These are phyloP conservation scores for Octodonta nipae DNA, from an alignment of 2,888 invertebrate species.

Conservation along the genomic window DNA sequence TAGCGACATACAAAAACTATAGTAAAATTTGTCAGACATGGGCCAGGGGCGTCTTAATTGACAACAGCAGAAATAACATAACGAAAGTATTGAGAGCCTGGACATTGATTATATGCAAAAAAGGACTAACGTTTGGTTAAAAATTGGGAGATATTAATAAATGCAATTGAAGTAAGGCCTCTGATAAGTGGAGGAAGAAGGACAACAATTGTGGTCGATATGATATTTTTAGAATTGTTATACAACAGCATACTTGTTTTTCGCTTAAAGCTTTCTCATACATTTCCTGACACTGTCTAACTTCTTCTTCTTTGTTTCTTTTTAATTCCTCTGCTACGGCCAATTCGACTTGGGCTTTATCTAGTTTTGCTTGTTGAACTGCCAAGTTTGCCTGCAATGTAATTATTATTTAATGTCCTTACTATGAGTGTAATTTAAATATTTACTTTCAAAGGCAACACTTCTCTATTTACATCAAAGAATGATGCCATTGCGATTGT, in stretches of 20 bases:
- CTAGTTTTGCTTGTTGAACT: slow-evolving; percentile 51
- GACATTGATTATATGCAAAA: no score
- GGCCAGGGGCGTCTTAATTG: no score
- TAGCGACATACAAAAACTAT: no score
- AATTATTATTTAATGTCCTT: not conserved
- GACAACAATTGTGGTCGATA: no score
- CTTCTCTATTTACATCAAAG: slow-evolving; percentile 75
- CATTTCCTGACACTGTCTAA: slow-evolving; percentile 46
- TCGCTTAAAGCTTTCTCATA: slow-evolving; percentile 62
- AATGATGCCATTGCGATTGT: slow-evolving; percentile 76
- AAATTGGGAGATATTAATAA: no score
- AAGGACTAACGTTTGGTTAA: no score
- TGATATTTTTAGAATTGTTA: no score
- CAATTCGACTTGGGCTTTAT: slow-evolving; percentile 44
- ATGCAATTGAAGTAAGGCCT: no score
- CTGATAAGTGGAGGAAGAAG: no score
- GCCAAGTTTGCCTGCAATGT: slow-evolving; percentile 54
- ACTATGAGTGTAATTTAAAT: not conserved
- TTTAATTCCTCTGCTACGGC: slow-evolving; percentile 43
- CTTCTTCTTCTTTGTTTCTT: slow-evolving; percentile 58
- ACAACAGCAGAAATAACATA: no score
- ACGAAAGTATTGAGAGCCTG: no score
- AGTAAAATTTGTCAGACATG: no score
- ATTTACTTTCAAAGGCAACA: slow-evolving; percentile 34
- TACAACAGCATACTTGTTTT: slow-evolving; percentile 57